A percentile compares a stretch with the other conserved stretches of the same genome.
These are phyloP conservation scores for Conomelus anceps DNA, from an alignment of 2,888 invertebrate species.

Conservation along the genomic window DNA sequence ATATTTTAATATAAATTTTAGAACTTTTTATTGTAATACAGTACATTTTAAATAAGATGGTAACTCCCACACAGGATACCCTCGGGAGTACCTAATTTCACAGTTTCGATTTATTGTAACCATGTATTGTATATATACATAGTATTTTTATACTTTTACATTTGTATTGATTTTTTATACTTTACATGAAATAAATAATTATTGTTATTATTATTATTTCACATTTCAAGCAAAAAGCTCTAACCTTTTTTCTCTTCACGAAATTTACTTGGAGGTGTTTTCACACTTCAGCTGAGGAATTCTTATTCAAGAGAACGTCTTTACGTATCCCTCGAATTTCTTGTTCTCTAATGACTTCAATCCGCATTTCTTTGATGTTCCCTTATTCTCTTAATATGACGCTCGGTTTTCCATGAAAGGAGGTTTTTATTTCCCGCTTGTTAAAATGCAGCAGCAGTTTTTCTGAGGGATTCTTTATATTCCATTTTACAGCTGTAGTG, in stretches of 20 bases:
- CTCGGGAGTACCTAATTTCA: too few relatives aligned
- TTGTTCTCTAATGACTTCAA: background rate
- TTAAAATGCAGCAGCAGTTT: background rate
- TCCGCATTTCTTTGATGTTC: background rate
- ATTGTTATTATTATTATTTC: too few relatives aligned
- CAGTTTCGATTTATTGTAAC: too few relatives aligned
- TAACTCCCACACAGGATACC: too few relatives aligned
- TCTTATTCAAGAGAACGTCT: background rate
- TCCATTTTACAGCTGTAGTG: background rate
- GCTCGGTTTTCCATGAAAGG: background rate
- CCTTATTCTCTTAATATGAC: background rate
- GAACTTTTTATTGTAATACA: too few relatives aligned
- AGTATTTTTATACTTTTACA: too few relatives aligned
- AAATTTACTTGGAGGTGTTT: background rate
- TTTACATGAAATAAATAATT: too few relatives aligned
- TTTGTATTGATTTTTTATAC: too few relatives aligned
- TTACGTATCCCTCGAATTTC: background rate
- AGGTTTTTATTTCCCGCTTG: background rate
- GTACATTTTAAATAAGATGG: too few relatives aligned
- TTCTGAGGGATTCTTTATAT: background rate
- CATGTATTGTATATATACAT: too few relatives aligned
- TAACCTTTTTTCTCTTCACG: too few relatives aligned
- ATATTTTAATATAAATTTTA: too few relatives aligned
- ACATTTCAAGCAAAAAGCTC: background rate
- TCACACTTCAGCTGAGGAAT: background rate